A percentile compares a stretch with the other conserved stretches of the same genome.
These are phyloP conservation scores for Axea sp. DNA, from an alignment of 2,888 invertebrate genomes.

Conservation along the genomic window DNA sequence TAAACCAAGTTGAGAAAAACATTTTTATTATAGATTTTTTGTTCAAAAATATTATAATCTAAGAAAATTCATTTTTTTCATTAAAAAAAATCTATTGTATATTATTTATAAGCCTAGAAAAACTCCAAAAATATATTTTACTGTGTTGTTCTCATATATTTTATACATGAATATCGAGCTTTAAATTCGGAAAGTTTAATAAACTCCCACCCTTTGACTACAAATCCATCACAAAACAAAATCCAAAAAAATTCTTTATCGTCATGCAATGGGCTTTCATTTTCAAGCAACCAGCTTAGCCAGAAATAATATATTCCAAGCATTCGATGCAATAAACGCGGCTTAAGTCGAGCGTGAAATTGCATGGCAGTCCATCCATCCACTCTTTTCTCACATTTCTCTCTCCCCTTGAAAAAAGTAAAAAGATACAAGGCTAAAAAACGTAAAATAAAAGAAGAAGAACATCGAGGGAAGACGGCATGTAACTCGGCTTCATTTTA, in stretches of 20 bases:
- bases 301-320: conserved; percentile 57
- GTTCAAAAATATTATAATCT: no score
- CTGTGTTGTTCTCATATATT: no score
- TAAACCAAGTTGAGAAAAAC: no score
- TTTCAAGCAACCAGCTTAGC: conserved; percentile 40
- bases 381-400: conserved; percentile 50
- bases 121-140: no score
- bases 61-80: no score
- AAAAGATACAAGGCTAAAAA: neutral
- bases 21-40: no score
- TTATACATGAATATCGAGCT: no score
- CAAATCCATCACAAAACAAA: no score
- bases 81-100: no score
- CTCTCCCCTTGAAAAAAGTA: conserved; percentile 18
- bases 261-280: conserved; percentile 22
- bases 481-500: conserved; percentile 46
- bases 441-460: neutral
- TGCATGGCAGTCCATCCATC: conserved; percentile 56
- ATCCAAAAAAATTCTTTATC: conserved; percentile 40
- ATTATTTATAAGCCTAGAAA: no score
- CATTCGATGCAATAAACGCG: conserved; percentile 59
- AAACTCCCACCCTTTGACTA: neutral
- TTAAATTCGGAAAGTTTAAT: conserved; percentile 22
- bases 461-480: no score
- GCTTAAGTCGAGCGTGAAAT: conserved; percentile 62